Percentiles rank a stretch among this genome's conserved stretches.
Evolutionary conservation across 1,140 invertebrate genomes (phyloP).

Genomic region (Tetranychus urticae): DNA sequence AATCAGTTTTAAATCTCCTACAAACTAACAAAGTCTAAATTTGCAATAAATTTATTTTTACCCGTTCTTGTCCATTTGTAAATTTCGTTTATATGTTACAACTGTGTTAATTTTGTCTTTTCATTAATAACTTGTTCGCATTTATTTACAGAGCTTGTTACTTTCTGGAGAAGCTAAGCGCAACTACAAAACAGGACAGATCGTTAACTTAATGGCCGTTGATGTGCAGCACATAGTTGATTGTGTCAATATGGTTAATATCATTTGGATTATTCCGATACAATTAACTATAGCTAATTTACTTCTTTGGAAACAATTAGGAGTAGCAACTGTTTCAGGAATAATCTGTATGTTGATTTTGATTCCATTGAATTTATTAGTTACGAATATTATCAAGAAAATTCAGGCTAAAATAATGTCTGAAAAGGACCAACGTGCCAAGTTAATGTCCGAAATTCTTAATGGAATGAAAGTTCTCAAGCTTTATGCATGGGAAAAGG

Average conservation of each 20-base stretch:
- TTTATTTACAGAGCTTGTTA: no score
- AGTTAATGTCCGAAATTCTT: conserved; percentile 23
- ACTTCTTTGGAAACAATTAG: conserved; percentile 19
- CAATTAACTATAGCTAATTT: conserved; percentile 17
- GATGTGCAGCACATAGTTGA: background rate
- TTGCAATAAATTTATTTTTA: no score
- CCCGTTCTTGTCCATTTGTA: no score
- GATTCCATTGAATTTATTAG: conserved; percentile 64
- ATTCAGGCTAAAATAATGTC: conserved; percentile 23
- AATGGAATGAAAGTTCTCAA: conserved; percentile 23
- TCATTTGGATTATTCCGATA: conserved; percentile 6
- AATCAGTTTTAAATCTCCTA: no score
- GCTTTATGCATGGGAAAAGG: conserved; percentile 11
- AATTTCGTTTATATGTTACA: no score
- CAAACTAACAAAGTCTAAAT: no score
- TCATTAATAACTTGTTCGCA: no score
- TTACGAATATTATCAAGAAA: conserved; percentile 45
- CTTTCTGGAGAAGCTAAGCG: background rate
- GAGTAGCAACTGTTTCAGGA: conserved; percentile 17
- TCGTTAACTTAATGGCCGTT: background rate
- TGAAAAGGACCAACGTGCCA: conserved; percentile 22
- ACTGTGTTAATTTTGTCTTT: no score
- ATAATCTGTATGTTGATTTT: conserved; percentile 30
- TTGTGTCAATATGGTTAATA: background rate
- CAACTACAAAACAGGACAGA: background rate